Evolutionary conservation across 2,888 invertebrate genomes (phyloP), one percentile per base, ranked within the genome.

Genomic region (Lochmaea crataegi): DNA sequence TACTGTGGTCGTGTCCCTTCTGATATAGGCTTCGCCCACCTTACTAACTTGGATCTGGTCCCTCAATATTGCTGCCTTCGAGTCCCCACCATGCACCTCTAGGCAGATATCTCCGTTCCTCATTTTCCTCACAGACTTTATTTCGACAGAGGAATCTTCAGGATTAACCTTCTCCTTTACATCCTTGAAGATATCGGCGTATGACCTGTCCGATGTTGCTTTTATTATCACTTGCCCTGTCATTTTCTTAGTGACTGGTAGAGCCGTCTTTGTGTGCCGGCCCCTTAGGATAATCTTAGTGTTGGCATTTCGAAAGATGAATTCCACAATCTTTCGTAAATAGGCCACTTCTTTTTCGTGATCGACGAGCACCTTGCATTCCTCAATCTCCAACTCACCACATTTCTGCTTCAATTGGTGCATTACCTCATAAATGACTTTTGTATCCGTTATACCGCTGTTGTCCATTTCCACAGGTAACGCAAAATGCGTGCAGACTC

Each of bases 371-470:
- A 48, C 48, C 48, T 48, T 48, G 48, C 48, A 48, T n/a, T 48
- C 48, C 48, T n/a, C 7, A 2, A 48, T 48, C 7, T 12, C 48
- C 48, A 48, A 10, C 12, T 48, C 48, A 3, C n/a, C 6, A 4
- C 48, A 48, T 48, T 48, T 48, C 5, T 48, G 12, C 48, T 6
- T 48, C 48, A 48, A n/a, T n/a, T 48, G 11, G n/a, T 48, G n/a
- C 48, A 48, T 48, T 48, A 48, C 4, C 48, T 48, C 48, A 48
- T 48, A 48, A 14, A 48, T 5, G 11, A n/a, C 7, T 10, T n/a
- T 48, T 48, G 48, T 48, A n/a, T 48, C 48, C 48, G 48, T 48
- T 48, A 48, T 48, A n/a, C 48, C 48, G n/a, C 48, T 48, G n/a
- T 48, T 48, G 48, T 48, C 48, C 48, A 48, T 14, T 48, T 48